Base-by-base conservation (phyloP, 2,888 invertebrate genomes). In the Archips crataeganus region DNA sequence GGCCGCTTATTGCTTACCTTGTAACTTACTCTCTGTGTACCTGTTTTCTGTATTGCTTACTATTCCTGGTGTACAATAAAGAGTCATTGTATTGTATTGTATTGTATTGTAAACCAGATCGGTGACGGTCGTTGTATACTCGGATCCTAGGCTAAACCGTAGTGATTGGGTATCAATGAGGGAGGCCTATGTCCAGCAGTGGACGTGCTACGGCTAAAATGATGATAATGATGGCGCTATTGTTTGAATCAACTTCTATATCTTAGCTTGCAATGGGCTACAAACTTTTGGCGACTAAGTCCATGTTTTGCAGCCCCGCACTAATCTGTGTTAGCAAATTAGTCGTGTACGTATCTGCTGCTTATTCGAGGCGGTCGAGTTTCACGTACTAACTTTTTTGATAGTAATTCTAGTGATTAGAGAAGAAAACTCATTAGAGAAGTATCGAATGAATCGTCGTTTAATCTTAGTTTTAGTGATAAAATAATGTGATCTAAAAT, bases 291-390 rank as follows among this genome's bases (percentile, higher is more conserved):
- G 82, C 82, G 84, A 87, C 87, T 86, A 85, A 86, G 84, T 83
- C 79, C 82, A 82, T 88, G 88, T 87, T 87, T 87, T 84, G 85
- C 80, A 79, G 84, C 84, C 82, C 78, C 82, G 79, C 82, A 79
- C 84, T 84, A 83, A 88, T 84, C 84, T 82, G 78, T 78, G 79
- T 77, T 79, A 78, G 79, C 80, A 76, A 82, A 86, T 85, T 86
- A 78, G 84, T 81, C 80, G 80, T 49, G 57, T 70, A 32, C 23
- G 13, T 63, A 23, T 23, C 23, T 23, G 23, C 23, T 34, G 5
- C 36, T 34, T 69, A 69, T 69, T 69, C 61, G 65, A 47, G 13
- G 9, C 5, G n/a, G 49, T n/a, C 6, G 49, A 63, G 49, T 59
- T 68, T 36, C 2, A 32, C 1, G 47, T 10, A 57, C 15, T 47